These are phyloP conservation scores for Dimorphilus gyrociliatus DNA, from an alignment of 2,888 invertebrate species.

Conservation along the genomic window DNA sequence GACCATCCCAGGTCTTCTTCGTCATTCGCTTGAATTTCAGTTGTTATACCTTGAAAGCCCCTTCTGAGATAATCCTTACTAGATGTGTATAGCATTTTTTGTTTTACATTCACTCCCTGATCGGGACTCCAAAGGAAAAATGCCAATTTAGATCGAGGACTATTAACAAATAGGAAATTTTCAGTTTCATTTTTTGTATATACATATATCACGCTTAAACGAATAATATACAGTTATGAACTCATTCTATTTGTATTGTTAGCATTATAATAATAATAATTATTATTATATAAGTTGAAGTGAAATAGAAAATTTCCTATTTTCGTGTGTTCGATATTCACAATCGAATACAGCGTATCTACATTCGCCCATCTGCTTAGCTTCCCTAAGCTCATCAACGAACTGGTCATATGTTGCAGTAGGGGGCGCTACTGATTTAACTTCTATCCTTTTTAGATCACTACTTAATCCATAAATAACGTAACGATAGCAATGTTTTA, in stretches of 20 bases:
- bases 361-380: constrained; percentile 65
- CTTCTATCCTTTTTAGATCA: constrained; percentile 76
- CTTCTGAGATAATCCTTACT: constrained; percentile 96
- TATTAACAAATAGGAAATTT: too few species aligned
- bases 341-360: constrained; percentile 92
- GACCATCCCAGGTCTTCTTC: constrained; percentile 51
- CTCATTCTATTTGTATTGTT: too few species aligned
- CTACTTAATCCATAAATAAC: constrained; percentile 84
- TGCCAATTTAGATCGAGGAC: constrained; percentile 19
- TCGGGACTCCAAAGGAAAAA: constrained; percentile 58
- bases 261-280: too few species aligned
- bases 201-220: too few species aligned
- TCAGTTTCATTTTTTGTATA: too few species aligned
- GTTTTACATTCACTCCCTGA: constrained; percentile 72
- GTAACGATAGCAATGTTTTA: constrained; percentile 89
- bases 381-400: constrained; percentile 64
- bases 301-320: constrained; percentile 5
- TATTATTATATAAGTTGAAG: too few species aligned
- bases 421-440: constrained; percentile 60
- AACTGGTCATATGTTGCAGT: constrained; percentile 77
- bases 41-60: constrained; percentile 85
- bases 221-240: too few species aligned
- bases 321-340: constrained; percentile 66
- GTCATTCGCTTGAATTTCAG: constrained; percentile 88
- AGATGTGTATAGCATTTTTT: constrained; percentile 63